phyloP scores from a whole-genome alignment of 2,888 invertebrate species.

The Seira musarum region DNA sequence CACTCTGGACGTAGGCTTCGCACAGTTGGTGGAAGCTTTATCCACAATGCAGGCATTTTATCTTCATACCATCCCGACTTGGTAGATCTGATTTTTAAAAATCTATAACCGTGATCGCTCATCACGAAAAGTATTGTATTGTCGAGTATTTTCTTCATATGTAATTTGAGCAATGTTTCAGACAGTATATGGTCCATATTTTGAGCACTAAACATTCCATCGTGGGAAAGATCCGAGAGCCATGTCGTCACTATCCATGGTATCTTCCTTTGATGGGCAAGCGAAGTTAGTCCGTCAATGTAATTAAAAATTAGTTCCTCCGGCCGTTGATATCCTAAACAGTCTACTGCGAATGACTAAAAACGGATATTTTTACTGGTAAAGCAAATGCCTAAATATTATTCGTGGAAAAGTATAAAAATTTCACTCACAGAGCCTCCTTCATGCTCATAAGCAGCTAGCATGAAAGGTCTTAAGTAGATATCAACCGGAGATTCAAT shows the following conservation, averaged over 20 bases:
- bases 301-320: slow-evolving; percentile 58
- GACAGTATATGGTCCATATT: slow-evolving; percentile 39
- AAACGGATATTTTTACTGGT: too few relatives aligned
- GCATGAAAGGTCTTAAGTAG: slow-evolving; percentile 83
- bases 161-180: slow-evolving; percentile 22
- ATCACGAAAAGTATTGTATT: slow-evolving; percentile 80
- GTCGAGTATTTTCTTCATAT: slow-evolving; percentile 73
- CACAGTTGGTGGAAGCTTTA: slow-evolving; percentile 53
- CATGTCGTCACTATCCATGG: slow-evolving; percentile 71
- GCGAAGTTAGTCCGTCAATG: slow-evolving; percentile 75
- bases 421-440: too few relatives aligned
- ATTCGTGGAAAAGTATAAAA: too few relatives aligned
- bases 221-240: slow-evolving; percentile 62
- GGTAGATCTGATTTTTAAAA: slow-evolving; percentile 80
- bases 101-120: slow-evolving; percentile 86
- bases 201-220: slow-evolving; percentile 49
- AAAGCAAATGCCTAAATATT: too few relatives aligned
- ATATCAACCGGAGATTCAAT: slow-evolving; percentile 84
- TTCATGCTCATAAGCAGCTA: slow-evolving; percentile 72
- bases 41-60: slow-evolving; percentile 62
- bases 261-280: slow-evolving; percentile 77
- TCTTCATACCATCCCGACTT: slow-evolving; percentile 80
- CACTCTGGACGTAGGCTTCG: slow-evolving; percentile 33
- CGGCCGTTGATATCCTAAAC: slow-evolving; percentile 59
- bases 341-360: slow-evolving; percentile 45